These are phyloP conservation scores for Lasioglossum leucozonium DNA, from an alignment of 2,888 invertebrate genomes.

Conservation along the genomic window DNA sequence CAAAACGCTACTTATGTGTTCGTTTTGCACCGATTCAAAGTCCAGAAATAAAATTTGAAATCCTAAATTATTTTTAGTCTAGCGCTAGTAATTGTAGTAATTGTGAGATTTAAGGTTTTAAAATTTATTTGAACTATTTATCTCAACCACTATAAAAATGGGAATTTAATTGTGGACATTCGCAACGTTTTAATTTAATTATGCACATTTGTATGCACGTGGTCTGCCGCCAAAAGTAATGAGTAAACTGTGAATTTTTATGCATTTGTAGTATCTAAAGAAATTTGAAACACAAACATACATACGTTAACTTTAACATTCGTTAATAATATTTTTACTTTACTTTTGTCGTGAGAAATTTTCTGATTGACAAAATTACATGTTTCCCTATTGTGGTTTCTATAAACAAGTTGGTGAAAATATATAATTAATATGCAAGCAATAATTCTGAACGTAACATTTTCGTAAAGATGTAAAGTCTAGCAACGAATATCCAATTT, in stretches of 20 bases:
- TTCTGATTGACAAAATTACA: no score
- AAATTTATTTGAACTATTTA: no score
- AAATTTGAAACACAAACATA: not conserved
- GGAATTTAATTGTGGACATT: not conserved
- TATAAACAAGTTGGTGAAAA: not conserved
- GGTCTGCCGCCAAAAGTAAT: not conserved
- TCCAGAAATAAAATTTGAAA: no score
- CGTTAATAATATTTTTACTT: not conserved
- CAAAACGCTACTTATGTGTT: no score
- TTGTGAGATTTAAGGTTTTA: no score
- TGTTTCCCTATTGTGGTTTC: not conserved
- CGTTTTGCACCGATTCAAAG: no score
- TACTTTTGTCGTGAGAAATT: not conserved
- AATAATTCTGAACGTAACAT: no score
- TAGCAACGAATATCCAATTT: not conserved
- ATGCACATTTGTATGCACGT: not conserved
- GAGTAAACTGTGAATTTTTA: not conserved
- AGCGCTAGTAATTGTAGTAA: no score
- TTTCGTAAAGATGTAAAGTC: not conserved
- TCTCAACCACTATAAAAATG: no score
- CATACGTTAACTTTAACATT: not conserved
- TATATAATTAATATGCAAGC: not conserved
- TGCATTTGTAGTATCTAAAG: not conserved
- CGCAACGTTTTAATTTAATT: not conserved
- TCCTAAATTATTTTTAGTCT: no score